A percentile compares a stretch with the other conserved stretches of the same genome.
Conservation (phyloP, 2,113 vertebrate species). For the Tetrao urogallus region DNA sequence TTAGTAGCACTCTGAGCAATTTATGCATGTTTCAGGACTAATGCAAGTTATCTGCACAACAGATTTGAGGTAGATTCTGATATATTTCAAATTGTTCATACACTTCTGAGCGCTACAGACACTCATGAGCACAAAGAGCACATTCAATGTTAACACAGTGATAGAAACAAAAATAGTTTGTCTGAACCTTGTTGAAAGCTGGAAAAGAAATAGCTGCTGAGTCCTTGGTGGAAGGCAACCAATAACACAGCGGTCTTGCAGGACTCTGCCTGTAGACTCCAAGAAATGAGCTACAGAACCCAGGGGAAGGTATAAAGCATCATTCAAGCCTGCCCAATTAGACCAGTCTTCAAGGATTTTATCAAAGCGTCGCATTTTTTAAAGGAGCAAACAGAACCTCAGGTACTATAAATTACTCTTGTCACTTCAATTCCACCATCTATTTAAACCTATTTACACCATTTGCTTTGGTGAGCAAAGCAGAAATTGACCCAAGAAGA, state of each 20-base stretch:
- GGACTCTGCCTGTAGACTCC: not conserved
- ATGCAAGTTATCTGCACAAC: not conserved
- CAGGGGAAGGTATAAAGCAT: not conserved
- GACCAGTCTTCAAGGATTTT: not conserved
- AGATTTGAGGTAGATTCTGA: not conserved
- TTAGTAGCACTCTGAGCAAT: not conserved
- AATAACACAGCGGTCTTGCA: not conserved
- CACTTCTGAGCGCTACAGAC: not conserved
- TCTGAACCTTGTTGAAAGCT: not conserved
- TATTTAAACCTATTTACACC: conserved; percentile 53
- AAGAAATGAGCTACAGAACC: conserved; percentile 9
- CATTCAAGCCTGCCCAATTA: conserved; percentile 9
- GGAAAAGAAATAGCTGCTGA: not conserved
- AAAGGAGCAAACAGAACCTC: not conserved
- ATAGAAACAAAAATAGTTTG: not conserved
- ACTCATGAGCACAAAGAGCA: not conserved
- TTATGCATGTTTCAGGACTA: not conserved
- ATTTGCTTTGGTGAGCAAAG: conserved; percentile 38
- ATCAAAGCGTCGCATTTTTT: not conserved
- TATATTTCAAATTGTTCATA: not conserved
- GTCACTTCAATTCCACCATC: conserved; percentile 63
- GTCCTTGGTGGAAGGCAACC: not conserved
- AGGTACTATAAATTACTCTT: conserved; percentile 56
- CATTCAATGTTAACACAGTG: not conserved
- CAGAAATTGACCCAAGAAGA: conserved; percentile 30